Conservation (phyloP, 2,888 invertebrate species). For the Gonocerus acuteangulatus region DNA sequence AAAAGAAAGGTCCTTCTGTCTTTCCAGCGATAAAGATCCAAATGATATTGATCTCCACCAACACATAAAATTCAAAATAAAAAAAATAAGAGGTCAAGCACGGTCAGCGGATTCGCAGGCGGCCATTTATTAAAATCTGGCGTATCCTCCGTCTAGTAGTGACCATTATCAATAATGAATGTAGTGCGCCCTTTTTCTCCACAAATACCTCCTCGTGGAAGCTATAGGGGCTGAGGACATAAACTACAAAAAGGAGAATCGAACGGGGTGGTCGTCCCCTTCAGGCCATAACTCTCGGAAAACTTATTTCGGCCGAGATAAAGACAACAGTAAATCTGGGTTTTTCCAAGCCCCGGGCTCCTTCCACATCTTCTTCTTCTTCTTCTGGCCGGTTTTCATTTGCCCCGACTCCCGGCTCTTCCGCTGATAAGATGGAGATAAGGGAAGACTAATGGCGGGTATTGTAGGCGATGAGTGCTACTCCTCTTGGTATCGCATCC, state of each 20-base stretch:
- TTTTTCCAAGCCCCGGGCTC: background rate
- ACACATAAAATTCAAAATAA: background rate
- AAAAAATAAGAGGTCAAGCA: background rate
- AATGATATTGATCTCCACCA: background rate
- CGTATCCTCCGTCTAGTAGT: background rate
- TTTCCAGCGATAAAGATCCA: background rate
- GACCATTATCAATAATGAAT: conserved; percentile 25
- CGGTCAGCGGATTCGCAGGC: background rate
- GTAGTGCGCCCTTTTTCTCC: conserved; percentile 16
- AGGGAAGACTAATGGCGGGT: too few relatives aligned
- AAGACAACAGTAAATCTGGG: conserved; percentile 31
- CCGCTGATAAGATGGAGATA: too few relatives aligned
- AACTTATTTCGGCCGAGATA: conserved; percentile 35
- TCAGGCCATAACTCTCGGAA: conserved; percentile 30
- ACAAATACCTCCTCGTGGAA: conserved; percentile 9
- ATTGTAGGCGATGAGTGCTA: too few relatives aligned
- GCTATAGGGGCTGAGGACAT: conserved; percentile 15
- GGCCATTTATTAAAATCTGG: background rate
- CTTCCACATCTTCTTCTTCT: too few relatives aligned
- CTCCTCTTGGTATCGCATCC: too few relatives aligned
- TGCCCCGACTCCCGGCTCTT: too few relatives aligned
- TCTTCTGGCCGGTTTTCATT: too few relatives aligned
- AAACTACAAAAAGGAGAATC: conserved; percentile 25
- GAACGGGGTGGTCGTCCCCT: background rate
- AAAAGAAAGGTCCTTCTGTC: too few relatives aligned